A percentile compares a stretch with the other conserved stretches of the same genome.
These are phyloP conservation scores for Ctenomys sociabilis DNA, from an alignment of 2,113 vertebrate species.

Conservation along the genomic window DNA sequence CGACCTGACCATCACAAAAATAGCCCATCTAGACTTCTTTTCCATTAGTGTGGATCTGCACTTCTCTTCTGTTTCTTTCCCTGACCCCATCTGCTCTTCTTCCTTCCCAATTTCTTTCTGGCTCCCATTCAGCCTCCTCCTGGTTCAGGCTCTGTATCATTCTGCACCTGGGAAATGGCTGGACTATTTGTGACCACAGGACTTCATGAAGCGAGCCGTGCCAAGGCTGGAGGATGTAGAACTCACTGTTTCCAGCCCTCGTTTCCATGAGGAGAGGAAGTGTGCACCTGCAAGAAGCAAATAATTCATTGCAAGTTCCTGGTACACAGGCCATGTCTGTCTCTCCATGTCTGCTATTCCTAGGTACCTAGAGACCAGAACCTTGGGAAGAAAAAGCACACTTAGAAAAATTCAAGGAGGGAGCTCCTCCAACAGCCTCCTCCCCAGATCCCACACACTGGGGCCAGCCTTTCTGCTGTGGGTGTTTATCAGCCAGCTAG, in stretches of 20 bases:
- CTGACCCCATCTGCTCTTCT: not conserved
- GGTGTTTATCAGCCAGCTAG: fast-evolving
- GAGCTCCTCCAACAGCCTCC: not conserved
- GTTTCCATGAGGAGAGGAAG: not conserved
- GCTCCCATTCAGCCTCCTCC: not conserved
- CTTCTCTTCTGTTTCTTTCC: not conserved
- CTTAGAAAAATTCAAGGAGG: not conserved
- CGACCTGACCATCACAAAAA: not conserved
- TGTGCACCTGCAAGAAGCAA: not conserved
- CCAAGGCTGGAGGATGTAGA: not conserved
- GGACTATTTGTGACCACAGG: not conserved
- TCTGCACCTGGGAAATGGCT: not conserved
- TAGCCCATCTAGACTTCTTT: no score
- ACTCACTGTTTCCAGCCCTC: not conserved
- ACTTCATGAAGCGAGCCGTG: not conserved
- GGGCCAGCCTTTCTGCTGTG: not conserved
- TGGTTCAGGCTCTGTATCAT: not conserved
- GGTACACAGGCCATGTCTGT: no score
- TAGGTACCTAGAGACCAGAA: not conserved
- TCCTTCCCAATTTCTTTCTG: not conserved
- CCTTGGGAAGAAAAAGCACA: not conserved
- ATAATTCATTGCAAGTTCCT: not conserved
- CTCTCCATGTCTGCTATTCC: not conserved
- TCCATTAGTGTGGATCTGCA: not conserved
- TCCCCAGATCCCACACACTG: not conserved